A percentile compares a stretch with the other conserved stretches of the same genome.
Conservation (phyloP, 2,797 vertebrate species). For the Rhinogobio ventralis region DNA sequence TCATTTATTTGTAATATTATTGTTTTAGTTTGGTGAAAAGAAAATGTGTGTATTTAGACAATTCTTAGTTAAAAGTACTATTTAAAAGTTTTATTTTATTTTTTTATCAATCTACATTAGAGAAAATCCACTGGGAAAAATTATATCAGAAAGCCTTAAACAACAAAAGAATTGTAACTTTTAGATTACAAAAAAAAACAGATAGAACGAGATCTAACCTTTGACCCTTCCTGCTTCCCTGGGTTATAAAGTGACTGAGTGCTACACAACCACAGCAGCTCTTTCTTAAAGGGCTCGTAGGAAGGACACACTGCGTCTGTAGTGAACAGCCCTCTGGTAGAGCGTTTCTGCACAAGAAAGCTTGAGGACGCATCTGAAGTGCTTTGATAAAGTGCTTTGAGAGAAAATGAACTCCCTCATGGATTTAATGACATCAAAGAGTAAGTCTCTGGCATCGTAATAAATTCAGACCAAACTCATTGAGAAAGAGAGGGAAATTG, state of each 20-base stretch:
- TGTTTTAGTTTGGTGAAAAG: too few species aligned
- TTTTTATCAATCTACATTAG: neutral
- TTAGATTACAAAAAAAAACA: neutral
- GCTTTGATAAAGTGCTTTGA: slow-evolving; percentile 76
- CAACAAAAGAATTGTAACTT: neutral
- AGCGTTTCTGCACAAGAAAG: slow-evolving; percentile 74
- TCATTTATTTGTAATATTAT: neutral
- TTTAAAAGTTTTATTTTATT: too few species aligned
- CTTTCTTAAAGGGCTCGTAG: slow-evolving; percentile 30
- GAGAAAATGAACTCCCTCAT: slow-evolving; percentile 76
- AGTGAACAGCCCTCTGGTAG: slow-evolving; percentile 82
- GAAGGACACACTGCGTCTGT: slow-evolving; percentile 31
- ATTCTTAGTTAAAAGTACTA: neutral
- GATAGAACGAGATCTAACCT: slow-evolving; percentile 21
- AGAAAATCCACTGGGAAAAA: neutral
- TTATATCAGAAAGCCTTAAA: neutral
- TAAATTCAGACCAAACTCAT: slow-evolving; percentile 76
- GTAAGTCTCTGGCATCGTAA: slow-evolving; percentile 74
- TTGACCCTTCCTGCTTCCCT: slow-evolving; percentile 25
- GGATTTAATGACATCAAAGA: slow-evolving; percentile 85
- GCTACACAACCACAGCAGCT: neutral
- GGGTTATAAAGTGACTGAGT: slow-evolving; percentile 30
- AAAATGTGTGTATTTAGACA: neutral
- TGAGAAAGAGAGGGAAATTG: slow-evolving; percentile 70
- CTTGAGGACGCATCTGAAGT: slow-evolving; percentile 61